Evolutionary conservation across 2,113 vertebrate species (phyloP), one percentile per base, ranked within the genome.

Genomic region (Phrynocephalus versicolor): DNA sequence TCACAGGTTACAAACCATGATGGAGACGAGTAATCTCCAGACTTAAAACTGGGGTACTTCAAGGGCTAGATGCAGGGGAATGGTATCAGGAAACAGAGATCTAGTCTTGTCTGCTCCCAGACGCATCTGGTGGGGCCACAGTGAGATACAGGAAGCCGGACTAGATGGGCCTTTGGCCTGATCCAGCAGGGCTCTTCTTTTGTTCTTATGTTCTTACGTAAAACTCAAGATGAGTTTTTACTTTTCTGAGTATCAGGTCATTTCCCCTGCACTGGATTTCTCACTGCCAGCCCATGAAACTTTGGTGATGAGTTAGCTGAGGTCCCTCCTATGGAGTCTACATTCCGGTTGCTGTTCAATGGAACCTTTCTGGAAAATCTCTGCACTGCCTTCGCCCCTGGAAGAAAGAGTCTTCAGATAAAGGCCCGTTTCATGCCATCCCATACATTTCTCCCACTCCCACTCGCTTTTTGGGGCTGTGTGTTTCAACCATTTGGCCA

Each of bases 351-450:
- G 27, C 57, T 25, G 45, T 12, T 35, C 4, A 1, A 21, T 21
- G 45, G 65, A 79, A 25, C 67, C 30, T 62, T 79, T 72, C 39
- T 25, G 23, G 39, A 70, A 51, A 85, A 79, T 65, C 76, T 51
- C 76, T 9, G 55, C 5, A 1, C 35, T 60, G 27, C 33, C 37
- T 37, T 14, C 25, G 14, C 8, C 37, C 35, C 57, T 23, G 15
- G 39, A 85, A 12, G 30, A 35, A 80, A 35, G 15, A 6, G 33
- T 70, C 62, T 69, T 57, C 0, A 30, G 30, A 81, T 92, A 94
- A 95, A 96, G 92, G 87, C 1, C 45, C 60, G 15, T 76, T 95
- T 96, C 27, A 94, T 94, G 91, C 74, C 58, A 72, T 30, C 81
- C 60, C 83, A 41, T 0, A 1, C 64, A 18, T 79, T 45, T 0